Conservation (phyloP, 92 coral and sea anemone species). For the Phenganax subtilis region DNA sequence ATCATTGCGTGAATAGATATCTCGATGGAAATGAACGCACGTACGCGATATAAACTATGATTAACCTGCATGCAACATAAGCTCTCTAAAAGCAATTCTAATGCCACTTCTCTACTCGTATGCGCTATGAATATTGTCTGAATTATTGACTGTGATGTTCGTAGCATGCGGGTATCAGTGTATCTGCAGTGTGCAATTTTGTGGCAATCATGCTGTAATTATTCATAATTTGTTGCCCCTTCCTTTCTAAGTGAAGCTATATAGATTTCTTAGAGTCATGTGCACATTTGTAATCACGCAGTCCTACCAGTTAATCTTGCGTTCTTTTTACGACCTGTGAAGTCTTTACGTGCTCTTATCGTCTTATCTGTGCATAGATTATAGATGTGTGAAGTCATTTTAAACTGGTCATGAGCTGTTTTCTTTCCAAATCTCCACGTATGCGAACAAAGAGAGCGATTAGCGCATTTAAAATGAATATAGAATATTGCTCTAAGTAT, state of each 20-base stretch:
- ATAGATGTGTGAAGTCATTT: conserved; percentile 1
- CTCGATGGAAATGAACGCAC: neutral
- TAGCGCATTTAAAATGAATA: neutral
- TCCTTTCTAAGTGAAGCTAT: neutral
- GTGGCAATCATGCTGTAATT: conserved; percentile 29
- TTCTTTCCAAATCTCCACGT: conserved; percentile 23
- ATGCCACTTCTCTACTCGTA: conserved; percentile 2
- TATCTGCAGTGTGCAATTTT: conserved; percentile 18
- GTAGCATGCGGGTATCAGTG: conserved; percentile 18
- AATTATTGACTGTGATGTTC: conserved; percentile 22
- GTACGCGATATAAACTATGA: neutral
- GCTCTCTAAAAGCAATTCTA: conserved; percentile 10
- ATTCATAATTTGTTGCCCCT: conserved; percentile 25
- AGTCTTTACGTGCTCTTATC: conserved; percentile 4
- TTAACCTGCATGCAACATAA: conserved; percentile 1
- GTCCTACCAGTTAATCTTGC: neutral
- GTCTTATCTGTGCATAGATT: conserved; percentile 2
- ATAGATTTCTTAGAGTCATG: conserved; percentile 1
- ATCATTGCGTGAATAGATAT: conserved; percentile 21
- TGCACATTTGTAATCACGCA: conserved; percentile 23
- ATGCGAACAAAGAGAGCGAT: neutral
- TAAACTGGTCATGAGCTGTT: neutral
- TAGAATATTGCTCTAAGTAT: neutral
- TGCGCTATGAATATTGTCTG: neutral
- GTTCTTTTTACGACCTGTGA: conserved; percentile 12